Evolutionary conservation across 1,140 invertebrate species (phyloP).

Genomic region (Tetramorium simillimum): DNA sequence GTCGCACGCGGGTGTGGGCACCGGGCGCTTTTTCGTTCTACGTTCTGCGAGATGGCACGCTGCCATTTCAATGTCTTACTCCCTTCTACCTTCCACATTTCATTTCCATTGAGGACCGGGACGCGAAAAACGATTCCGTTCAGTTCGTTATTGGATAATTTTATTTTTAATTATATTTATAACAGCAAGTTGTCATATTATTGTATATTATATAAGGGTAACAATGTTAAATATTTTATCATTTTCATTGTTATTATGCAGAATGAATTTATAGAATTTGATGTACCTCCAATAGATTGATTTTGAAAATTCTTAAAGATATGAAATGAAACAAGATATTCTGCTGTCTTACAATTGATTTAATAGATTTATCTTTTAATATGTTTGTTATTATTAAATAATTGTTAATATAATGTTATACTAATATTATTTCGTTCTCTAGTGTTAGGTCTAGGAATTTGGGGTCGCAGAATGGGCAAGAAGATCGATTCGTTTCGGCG

Average conservation of each 20-base stretch:
- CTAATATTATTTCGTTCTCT: background rate
- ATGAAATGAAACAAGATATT: background rate
- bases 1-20: conserved; percentile 70
- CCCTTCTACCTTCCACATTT: background rate
- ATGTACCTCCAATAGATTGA: background rate
- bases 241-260: background rate
- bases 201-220: background rate
- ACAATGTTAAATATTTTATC: background rate
- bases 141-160: background rate
- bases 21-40: conserved; percentile 63
- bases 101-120: background rate
- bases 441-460: conserved; percentile 89
- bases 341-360: background rate
- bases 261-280: background rate
- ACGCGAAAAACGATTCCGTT: background rate
- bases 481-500: conserved; percentile 92
- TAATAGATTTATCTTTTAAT: background rate
- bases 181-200: no score
- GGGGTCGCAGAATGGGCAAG: conserved; percentile 92
- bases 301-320: background rate
- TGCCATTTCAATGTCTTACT: conserved; percentile 59
- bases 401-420: background rate
- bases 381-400: background rate
- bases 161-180: background rate
- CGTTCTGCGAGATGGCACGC: conserved; percentile 51